Percentiles rank a stretch among this genome's conserved stretches.
Evolutionary conservation across 2,888 invertebrate species (phyloP).

Genomic region (Catocala fraxini): DNA sequence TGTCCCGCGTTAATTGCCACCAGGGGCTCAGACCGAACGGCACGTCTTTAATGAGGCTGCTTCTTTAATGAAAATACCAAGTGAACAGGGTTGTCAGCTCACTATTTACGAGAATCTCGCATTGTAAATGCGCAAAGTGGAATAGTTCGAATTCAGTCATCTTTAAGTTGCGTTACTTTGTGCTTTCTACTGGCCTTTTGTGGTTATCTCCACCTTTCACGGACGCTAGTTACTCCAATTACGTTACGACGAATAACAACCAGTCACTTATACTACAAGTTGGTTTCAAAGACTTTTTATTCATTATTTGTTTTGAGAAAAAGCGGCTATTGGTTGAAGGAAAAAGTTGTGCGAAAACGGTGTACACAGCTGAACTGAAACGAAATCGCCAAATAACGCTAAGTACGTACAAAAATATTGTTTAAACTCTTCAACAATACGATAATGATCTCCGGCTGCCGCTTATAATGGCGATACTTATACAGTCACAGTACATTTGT

Average conservation of each 20-base stretch:
- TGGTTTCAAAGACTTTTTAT: background rate
- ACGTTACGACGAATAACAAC: conserved; percentile 8
- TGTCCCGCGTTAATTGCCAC: conserved; percentile 79
- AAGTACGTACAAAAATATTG: conserved; percentile 22
- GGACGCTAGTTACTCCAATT: conserved; percentile 12
- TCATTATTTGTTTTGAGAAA: background rate
- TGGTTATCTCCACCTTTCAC: conserved; percentile 24
- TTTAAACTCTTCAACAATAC: conserved; percentile 25
- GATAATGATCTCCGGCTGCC: conserved; percentile 20
- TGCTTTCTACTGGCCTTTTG: conserved; percentile 22
- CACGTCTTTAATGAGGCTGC: conserved; percentile 83
- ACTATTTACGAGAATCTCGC: conserved; percentile 49
- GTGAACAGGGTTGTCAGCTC: conserved; percentile 64
- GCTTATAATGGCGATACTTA: conserved; percentile 28
- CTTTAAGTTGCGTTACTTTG: conserved; percentile 21
- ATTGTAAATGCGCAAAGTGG: conserved; percentile 47
- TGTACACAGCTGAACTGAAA: conserved; percentile 13
- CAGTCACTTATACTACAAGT: background rate
- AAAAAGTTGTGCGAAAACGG: conserved; percentile 16
- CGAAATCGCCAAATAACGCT: conserved; percentile 25
- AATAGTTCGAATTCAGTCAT: conserved; percentile 38
- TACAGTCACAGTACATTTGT: conserved; percentile 30
- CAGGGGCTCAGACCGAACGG: conserved; percentile 69
- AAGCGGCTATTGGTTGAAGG: background rate
- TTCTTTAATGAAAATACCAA: conserved; percentile 84